Evolutionary conservation across 2,797 vertebrate genomes (phyloP), one percentile per base, ranked within the genome.

Genomic region (Alauda arvensis): DNA sequence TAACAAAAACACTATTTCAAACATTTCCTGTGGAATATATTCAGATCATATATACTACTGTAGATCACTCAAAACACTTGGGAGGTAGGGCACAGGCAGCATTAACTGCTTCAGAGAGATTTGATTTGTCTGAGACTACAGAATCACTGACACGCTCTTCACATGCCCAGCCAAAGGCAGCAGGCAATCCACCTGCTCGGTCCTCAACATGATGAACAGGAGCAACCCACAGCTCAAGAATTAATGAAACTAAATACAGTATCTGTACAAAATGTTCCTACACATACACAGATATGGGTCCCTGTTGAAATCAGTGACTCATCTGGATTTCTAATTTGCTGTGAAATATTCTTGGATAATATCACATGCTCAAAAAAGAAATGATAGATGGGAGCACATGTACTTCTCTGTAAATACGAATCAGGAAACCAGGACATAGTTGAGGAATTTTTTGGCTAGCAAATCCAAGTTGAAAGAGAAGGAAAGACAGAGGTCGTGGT

Each of bases 221-320:
- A 83, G 26, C n/a, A 83, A 62, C 8, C 12, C 34, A 51, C 21
- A 87, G 49, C 9, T 46, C 31, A 78, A 61, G n/a, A 74, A 88
- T n/a, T 40, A 77, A 52, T 48, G 59, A 77, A 69, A 80, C 7
- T 28, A 89, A 83, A 33, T 40, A 24, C 60, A 83, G 33, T 46
- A 84, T 60, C 70, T 53, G 53, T 76, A 77, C 57, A 74, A 68
- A 84, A 57, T 8, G 1, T 77, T 86, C 68, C 76, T 67, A 43
- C 23, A 40, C 39, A 53, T 56, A 45, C n/a, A 33, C 43, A 78
- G 37, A 84, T 67, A 33, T 51, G 33, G 45, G 60, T 71, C 23
- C n/a, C 59, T 87, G 63, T 51, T 78, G 75, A 89, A 89, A 89
- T 83, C 71, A 63, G 63, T 91, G 83, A 86, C 57, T 92, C 75